Evolutionary conservation across 2,797 vertebrate genomes (phyloP).

Genomic region (Megalops cyprinoides): DNA sequence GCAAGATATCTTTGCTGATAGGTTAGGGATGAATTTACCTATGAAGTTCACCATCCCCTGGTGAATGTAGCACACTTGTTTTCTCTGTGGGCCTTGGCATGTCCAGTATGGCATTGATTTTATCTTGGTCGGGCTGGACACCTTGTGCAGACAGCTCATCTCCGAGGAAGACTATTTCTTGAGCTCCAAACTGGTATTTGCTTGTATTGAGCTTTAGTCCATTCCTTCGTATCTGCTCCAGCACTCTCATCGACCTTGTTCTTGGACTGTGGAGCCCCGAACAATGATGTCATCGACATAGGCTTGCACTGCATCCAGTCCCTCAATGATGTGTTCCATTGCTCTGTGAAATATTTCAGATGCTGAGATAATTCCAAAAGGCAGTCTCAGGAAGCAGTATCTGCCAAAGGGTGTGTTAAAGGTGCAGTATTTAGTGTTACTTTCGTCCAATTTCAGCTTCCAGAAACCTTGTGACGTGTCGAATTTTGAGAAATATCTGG

Average conservation of each 20-base stretch:
- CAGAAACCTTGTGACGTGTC: constrained; percentile 31
- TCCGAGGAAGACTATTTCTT: constrained; percentile 35
- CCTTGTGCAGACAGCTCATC: constrained; percentile 31
- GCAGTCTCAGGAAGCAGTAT: constrained; percentile 22
- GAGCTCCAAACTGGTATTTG: constrained; percentile 32
- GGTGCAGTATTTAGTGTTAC: constrained; percentile 19
- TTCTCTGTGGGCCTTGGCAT: constrained; percentile 37
- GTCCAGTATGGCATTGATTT: constrained; percentile 30
- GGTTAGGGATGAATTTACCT: constrained; percentile 41
- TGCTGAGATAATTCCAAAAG: constrained; percentile 27
- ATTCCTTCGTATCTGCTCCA: constrained; percentile 27
- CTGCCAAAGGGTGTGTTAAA: constrained; percentile 32
- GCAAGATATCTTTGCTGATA: constrained; percentile 37
- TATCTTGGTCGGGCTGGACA: constrained; percentile 30
- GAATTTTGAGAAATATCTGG: constrained; percentile 11
- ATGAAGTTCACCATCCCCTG: constrained; percentile 40
- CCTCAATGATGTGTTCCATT: constrained; percentile 31
- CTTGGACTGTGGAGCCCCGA: constrained; percentile 22
- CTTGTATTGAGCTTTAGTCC: constrained; percentile 35
- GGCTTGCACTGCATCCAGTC: constrained; percentile 21
- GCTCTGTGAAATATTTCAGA: constrained; percentile 28
- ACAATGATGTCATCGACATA: constrained; percentile 31
- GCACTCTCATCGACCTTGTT: constrained; percentile 31
- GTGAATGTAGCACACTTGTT: constrained; percentile 30
- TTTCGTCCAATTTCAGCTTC: constrained; percentile 29